A percentile compares a stretch with the other conserved stretches of the same genome.
Evolutionary conservation across 1,140 invertebrate genomes (phyloP).

Genomic region (Calephelis virginiensis): DNA sequence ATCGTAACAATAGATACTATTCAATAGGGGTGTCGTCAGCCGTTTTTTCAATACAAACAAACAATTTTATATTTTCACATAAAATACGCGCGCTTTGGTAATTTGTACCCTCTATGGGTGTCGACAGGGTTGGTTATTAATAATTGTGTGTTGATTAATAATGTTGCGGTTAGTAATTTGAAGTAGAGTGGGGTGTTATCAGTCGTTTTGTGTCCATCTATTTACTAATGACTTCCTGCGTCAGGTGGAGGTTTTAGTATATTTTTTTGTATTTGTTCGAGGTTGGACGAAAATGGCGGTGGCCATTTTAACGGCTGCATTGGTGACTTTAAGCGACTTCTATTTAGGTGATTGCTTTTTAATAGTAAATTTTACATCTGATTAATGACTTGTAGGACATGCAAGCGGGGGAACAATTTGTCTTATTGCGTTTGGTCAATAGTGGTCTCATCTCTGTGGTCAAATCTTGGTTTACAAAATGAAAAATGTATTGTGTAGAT

Average conservation of each 20-base stretch:
- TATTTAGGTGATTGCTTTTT: constrained; percentile 10
- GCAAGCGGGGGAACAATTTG: constrained; percentile 2
- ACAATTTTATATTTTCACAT: constrained; percentile 33
- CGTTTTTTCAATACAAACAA: constrained; percentile 56
- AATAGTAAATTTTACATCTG: constrained; percentile 9
- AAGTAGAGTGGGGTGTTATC: constrained; percentile 65
- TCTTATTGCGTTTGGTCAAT: not conserved
- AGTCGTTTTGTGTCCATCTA: constrained; percentile 66
- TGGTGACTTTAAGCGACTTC: not conserved
- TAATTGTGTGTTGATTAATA: constrained; percentile 10
- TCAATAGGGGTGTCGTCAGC: constrained; percentile 58
- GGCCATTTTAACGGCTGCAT: constrained; percentile 10
- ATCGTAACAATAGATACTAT: constrained; percentile 67
- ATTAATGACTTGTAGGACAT: constrained; percentile 6
- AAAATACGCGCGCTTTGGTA: constrained; percentile 17
- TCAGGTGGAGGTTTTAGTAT: constrained; percentile 60
- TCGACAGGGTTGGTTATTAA: constrained; percentile 26
- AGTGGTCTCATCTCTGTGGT: no score
- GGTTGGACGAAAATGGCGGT: constrained; percentile 26
- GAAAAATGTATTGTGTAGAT: no score
- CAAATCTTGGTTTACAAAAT: no score
- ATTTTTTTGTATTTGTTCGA: constrained; percentile 41
- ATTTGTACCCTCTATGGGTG: constrained; percentile 25
- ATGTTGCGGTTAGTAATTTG: constrained; percentile 54
- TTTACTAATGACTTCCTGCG: constrained; percentile 76